Percentiles rank a stretch among this genome's conserved stretches.
phyloP scores from a whole-genome alignment of 37 sponge, comb jelly and placozoan species.

The Ephydatia muelleri region DNA sequence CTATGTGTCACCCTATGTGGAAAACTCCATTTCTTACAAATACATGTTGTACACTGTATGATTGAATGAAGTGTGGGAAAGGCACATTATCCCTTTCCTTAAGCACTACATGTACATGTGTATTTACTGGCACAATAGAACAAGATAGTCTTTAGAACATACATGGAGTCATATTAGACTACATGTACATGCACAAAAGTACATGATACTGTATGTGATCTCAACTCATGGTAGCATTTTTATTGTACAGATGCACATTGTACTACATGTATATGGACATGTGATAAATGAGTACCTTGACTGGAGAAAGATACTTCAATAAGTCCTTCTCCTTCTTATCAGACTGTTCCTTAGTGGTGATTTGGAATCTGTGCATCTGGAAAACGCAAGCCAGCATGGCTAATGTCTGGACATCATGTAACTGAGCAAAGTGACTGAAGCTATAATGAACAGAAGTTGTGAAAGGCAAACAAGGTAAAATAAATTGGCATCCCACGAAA shows the following conservation, averaged over 20 bases:
- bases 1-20: too few relatives aligned
- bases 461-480: neutral
- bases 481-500: neutral
- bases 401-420: conserved; percentile 80
- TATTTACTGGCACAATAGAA: too few relatives aligned
- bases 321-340: neutral
- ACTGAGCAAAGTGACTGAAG: conserved; percentile 57
- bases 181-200: too few relatives aligned
- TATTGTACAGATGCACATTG: neutral
- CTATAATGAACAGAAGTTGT: conserved; percentile 15
- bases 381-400: conserved; percentile 83
- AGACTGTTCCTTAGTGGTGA: neutral
- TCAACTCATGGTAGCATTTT: too few relatives aligned
- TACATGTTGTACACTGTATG: too few relatives aligned
- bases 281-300: neutral
- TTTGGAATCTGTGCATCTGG: conserved; percentile 42
- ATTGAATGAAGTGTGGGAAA: too few relatives aligned
- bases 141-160: too few relatives aligned
- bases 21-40: too few relatives aligned
- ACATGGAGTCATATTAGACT: too few relatives aligned
- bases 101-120: too few relatives aligned
- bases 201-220: too few relatives aligned
- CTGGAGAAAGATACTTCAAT: neutral
- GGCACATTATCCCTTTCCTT: too few relatives aligned
- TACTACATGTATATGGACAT: neutral